Conservation (phyloP, 2,888 invertebrate species). For the Xestia c-nigrum region DNA sequence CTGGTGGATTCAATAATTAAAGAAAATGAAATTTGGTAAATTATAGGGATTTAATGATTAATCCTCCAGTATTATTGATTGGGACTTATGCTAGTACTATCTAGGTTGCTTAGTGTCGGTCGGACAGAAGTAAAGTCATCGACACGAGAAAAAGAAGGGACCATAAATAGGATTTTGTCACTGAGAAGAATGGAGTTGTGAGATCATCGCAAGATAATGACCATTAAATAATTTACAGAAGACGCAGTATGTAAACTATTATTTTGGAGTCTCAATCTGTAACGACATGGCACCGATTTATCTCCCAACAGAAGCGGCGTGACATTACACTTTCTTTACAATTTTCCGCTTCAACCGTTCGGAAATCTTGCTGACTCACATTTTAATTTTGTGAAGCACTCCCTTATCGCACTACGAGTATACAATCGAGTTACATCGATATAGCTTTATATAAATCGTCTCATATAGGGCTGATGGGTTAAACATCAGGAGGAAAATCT, state of each 20-base stretch:
- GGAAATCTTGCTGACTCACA: conserved; percentile 53
- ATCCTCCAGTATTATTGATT: not conserved
- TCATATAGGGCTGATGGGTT: not conserved
- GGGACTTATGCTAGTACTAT: not conserved
- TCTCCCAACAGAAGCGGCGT: conserved; percentile 26
- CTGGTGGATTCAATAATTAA: conserved; percentile 62
- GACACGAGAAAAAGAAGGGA: not conserved
- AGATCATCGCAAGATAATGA: not conserved
- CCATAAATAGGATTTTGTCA: no score
- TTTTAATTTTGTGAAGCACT: conserved; percentile 44
- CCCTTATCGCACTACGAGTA: conserved; percentile 21
- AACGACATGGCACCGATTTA: conserved; percentile 8
- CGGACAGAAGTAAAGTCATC: not conserved
- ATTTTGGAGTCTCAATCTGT: not conserved
- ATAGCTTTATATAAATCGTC: not conserved
- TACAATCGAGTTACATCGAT: no score
- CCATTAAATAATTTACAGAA: not conserved
- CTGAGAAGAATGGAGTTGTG: not conserved
- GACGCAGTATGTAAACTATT: not conserved
- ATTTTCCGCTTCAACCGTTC: conserved; percentile 52
- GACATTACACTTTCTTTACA: conserved; percentile 33
- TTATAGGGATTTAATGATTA: not conserved
- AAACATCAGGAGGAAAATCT: not conserved
- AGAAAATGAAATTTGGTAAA: not conserved
- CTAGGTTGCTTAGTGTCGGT: not conserved